Percentiles rank a stretch among this genome's conserved stretches.
Evolutionary conservation across 2,797 vertebrate genomes (phyloP).

Genomic region (Philypnodon macrostomus): DNA sequence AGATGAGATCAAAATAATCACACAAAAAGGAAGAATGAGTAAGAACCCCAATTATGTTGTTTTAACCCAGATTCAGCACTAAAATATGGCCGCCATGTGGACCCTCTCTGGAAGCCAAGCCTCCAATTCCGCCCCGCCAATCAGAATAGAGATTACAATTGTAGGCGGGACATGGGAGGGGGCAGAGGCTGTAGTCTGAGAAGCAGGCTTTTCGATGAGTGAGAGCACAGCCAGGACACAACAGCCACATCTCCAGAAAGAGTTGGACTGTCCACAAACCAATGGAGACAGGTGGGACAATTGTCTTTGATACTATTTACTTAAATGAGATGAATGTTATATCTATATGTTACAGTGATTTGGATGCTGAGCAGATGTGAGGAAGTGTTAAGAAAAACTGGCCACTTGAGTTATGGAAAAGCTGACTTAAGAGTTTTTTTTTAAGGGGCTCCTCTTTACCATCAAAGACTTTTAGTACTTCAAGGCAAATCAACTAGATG

Average conservation of each 20-base stretch:
- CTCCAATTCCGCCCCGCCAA: slow-evolving; percentile 47
- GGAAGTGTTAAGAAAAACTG: slow-evolving; percentile 35
- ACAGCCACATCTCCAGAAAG: slow-evolving; percentile 54
- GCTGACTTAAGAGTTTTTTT: slow-evolving; percentile 31
- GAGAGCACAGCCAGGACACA: slow-evolving; percentile 45
- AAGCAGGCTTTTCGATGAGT: slow-evolving; percentile 33
- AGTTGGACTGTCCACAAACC: slow-evolving; percentile 40
- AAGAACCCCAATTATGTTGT: slow-evolving; percentile 59
- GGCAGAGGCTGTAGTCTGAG: slow-evolving; percentile 28
- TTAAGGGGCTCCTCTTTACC: slow-evolving; percentile 5
- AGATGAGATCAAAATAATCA: slow-evolving; percentile 50
- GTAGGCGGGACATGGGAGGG: slow-evolving; percentile 47
- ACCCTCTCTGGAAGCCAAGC: slow-evolving; percentile 60
- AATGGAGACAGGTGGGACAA: slow-evolving; percentile 60
- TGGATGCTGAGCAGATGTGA: slow-evolving; percentile 57
- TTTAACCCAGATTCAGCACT: slow-evolving; percentile 72
- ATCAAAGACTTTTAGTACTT: background rate
- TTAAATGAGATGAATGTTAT: slow-evolving; percentile 8
- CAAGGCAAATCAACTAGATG: background rate
- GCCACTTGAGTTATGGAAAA: slow-evolving; percentile 41
- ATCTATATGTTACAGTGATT: slow-evolving; percentile 16
- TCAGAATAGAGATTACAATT: slow-evolving; percentile 24
- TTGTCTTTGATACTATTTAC: background rate
- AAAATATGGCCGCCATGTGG: slow-evolving; percentile 74
- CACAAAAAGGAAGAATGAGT: slow-evolving; percentile 18